Evolutionary conservation across 1,140 invertebrate species (phyloP).

Genomic region (Drosophila repletoides): DNA sequence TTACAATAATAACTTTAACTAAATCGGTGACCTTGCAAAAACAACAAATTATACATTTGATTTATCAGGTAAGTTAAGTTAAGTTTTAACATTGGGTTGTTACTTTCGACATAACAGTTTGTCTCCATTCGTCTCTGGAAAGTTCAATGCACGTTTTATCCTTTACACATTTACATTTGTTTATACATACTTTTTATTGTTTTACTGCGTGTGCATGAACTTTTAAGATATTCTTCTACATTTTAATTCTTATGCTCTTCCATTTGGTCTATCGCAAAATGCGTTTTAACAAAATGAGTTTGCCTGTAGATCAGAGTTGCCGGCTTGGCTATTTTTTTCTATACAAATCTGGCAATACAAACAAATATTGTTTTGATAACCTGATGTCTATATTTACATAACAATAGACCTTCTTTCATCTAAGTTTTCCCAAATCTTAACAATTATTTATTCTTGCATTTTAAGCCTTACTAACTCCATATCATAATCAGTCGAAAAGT

Average conservation of each 20-base stretch:
- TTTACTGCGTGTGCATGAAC: slow-evolving; percentile 58
- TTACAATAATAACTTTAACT: slow-evolving; percentile 25
- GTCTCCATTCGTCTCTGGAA: neutral
- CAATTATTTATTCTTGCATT: too few species aligned
- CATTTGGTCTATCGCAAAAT: slow-evolving; percentile 72
- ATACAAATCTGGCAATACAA: too few species aligned
- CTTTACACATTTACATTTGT: slow-evolving; percentile 62
- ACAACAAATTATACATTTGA: slow-evolving; percentile 13
- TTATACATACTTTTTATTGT: slow-evolving; percentile 12
- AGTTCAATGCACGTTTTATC: slow-evolving; percentile 71
- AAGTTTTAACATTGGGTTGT: slow-evolving; percentile 8
- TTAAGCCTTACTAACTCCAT: too few species aligned
- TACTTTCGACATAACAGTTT: neutral
- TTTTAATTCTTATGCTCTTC: slow-evolving; percentile 11
- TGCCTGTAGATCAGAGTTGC: too few species aligned
- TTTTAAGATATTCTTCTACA: slow-evolving; percentile 61
- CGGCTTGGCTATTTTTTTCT: too few species aligned
- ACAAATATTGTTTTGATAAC: too few species aligned
- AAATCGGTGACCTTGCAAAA: slow-evolving; percentile 54
- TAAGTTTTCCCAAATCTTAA: too few species aligned
- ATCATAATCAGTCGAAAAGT: too few species aligned
- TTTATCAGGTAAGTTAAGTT: slow-evolving; percentile 15
- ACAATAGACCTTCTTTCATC: too few species aligned
- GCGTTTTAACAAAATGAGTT: slow-evolving; percentile 70
- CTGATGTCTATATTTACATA: too few species aligned